Base-by-base conservation (phyloP, 1,140 invertebrate species). In the Neotoxoptera formosana region DNA sequence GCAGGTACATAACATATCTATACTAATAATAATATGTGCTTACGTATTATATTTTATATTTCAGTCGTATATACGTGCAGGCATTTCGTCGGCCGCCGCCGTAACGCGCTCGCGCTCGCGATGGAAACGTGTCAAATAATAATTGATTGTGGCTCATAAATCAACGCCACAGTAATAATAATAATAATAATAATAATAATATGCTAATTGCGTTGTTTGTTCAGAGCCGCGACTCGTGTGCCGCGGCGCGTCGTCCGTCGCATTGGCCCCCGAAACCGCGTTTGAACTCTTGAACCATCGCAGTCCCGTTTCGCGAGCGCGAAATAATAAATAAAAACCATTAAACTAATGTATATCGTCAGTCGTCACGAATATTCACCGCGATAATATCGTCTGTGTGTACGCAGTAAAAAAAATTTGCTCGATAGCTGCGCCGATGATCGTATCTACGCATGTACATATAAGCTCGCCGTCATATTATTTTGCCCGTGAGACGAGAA, bases 41-140 rank as follows among this genome's bases (percentile, higher is more conserved):
- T n/a, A n/a, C n/a, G 11, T 23, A 53, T 23, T 23, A 53, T 83
- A 83, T 34, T 20, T 36, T 83, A 83, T 81, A 36, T 83, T 84
- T 84, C 45, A 84, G 41, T 41, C n/a, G n/a, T n/a, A n/a, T 84
- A 45, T 84, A 45, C 41, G 84, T 25, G 7, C 89, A 76, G n/a
- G 56, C 53, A 30, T 90, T 67, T 90, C 56, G 89, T 90, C 89
- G 89, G 45, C 7, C 47, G 90, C 7, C 47, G 90, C 34, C 76
- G 56, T 8, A 47, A 47, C 90, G 51, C 60, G 25, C 41, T 45
- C 51, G 56, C 89, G 36, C 51, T 8, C n/a, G 36, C 60, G 60
- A 76, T 76, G 60, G 60, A 90, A 91, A 91, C 90, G 90, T 91
- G 90, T 91, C 90, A 45, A 91, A 91, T 91, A 91, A 91, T 91